These are phyloP conservation scores for Brevipalpus yothersi DNA, from an alignment of 1,140 invertebrate genomes.

Conservation along the genomic window DNA sequence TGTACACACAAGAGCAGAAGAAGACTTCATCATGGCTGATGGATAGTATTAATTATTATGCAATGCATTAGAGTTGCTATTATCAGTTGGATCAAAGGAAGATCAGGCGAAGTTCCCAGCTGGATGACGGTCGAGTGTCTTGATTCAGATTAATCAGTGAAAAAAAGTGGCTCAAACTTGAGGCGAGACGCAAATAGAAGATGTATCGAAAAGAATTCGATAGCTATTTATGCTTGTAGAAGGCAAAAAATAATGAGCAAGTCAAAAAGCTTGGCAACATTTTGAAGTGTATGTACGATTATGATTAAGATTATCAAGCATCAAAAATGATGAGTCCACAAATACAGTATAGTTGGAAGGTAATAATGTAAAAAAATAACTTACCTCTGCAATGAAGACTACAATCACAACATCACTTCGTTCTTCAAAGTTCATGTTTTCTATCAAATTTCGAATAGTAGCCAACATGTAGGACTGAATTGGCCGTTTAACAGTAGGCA, in stretches of 20 bases:
- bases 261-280: not conserved
- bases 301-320: not conserved
- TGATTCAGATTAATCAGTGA: too few species aligned
- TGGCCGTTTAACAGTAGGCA: conserved; percentile 66
- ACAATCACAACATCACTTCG: conserved; percentile 56
- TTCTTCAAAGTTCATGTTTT: conserved; percentile 48
- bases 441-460: conserved; percentile 62
- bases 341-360: not conserved
- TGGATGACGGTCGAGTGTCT: too few species aligned
- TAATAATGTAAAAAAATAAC: not conserved
- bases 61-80: too few species aligned
- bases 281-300: not conserved
- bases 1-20: too few species aligned
- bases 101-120: too few species aligned
- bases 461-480: conserved; percentile 65
- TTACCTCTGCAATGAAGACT: conserved; percentile 61
- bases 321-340: not conserved
- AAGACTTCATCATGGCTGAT: too few species aligned
- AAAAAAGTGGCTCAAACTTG: too few species aligned
- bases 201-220: too few species aligned
- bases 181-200: too few species aligned
- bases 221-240: not conserved
- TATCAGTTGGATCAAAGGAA: too few species aligned
- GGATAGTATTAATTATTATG: too few species aligned
- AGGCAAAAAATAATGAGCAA: not conserved